Conservation (phyloP, 2,113 vertebrate genomes). For the Casuarius casuarius region DNA sequence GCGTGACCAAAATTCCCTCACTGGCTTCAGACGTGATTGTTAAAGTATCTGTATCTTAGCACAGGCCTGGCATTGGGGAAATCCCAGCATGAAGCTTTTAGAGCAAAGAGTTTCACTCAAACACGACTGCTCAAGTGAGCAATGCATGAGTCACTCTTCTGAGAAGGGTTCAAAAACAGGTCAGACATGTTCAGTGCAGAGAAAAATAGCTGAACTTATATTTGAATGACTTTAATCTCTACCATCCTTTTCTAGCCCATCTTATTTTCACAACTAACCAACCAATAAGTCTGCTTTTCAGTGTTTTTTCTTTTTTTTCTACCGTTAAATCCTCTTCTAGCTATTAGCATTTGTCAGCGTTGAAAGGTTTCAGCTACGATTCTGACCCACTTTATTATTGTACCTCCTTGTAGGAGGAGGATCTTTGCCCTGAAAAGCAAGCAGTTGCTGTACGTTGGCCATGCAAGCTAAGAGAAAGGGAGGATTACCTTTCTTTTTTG, state of each 20-base stretch:
- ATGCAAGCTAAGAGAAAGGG: background rate
- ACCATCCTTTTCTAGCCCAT: background rate
- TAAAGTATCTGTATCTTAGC: background rate
- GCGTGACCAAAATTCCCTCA: fast-evolving
- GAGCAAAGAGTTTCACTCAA: fast-evolving
- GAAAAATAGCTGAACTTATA: background rate
- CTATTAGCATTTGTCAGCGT: fast-evolving
- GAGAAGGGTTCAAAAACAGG: conserved; percentile 11
- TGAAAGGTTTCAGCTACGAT: background rate
- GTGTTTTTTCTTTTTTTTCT: fast-evolving
- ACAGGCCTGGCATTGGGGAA: background rate
- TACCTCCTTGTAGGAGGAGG: background rate
- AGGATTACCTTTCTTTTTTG: background rate
- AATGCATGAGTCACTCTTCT: conserved; percentile 21
- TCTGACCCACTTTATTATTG: background rate
- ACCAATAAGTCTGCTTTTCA: background rate
- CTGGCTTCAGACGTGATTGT: background rate
- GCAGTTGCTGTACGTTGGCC: background rate
- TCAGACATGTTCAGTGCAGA: background rate
- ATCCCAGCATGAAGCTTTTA: background rate
- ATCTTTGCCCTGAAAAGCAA: background rate
- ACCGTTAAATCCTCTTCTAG: background rate
- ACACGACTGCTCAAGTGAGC: fast-evolving
- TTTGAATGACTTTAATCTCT: background rate
- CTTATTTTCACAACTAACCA: background rate